Evolutionary conservation across 1,140 invertebrate species (phyloP).

Genomic region (Neodiprion fabricii): DNA sequence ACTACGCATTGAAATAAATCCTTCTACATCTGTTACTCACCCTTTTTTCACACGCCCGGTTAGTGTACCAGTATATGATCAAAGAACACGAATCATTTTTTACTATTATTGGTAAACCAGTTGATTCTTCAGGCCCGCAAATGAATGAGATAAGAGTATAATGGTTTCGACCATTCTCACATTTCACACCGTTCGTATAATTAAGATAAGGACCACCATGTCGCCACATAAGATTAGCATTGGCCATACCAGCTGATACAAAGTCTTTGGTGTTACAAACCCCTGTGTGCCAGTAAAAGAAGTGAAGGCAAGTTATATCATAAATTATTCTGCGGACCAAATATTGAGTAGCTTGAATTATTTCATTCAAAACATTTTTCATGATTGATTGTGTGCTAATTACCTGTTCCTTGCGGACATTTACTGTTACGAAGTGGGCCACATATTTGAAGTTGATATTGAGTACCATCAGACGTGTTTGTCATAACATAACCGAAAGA

Average conservation of each 20-base stretch:
- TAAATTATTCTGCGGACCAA: no score
- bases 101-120: slow-evolving; percentile 49
- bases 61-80: slow-evolving; percentile 59
- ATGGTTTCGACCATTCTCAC: slow-evolving; percentile 37
- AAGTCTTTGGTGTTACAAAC: slow-evolving; percentile 37
- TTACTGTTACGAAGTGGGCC: slow-evolving; percentile 26
- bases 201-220: slow-evolving; percentile 62
- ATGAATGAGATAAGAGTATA: slow-evolving; percentile 63
- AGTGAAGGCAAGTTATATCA: not conserved
- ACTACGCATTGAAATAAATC: slow-evolving; percentile 21
- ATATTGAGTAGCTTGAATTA: not conserved
- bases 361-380: not conserved
- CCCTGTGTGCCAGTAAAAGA: slow-evolving; percentile 29
- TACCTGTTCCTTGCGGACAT: slow-evolving; percentile 40
- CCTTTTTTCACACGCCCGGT: slow-evolving; percentile 56
- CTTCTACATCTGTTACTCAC: slow-evolving; percentile 41
- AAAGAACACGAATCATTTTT: slow-evolving; percentile 58
- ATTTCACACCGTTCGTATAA: slow-evolving; percentile 60
- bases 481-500: slow-evolving; percentile 29
- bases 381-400: slow-evolving; percentile 9
- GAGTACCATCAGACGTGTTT: slow-evolving; percentile 20
- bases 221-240: slow-evolving; percentile 59
- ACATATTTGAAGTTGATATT: slow-evolving; percentile 47
- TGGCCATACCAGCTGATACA: slow-evolving; percentile 55
- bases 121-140: slow-evolving; percentile 52